Evolutionary conservation across 1,140 invertebrate species (phyloP).

Genomic region (Atopsyche davidsoni): DNA sequence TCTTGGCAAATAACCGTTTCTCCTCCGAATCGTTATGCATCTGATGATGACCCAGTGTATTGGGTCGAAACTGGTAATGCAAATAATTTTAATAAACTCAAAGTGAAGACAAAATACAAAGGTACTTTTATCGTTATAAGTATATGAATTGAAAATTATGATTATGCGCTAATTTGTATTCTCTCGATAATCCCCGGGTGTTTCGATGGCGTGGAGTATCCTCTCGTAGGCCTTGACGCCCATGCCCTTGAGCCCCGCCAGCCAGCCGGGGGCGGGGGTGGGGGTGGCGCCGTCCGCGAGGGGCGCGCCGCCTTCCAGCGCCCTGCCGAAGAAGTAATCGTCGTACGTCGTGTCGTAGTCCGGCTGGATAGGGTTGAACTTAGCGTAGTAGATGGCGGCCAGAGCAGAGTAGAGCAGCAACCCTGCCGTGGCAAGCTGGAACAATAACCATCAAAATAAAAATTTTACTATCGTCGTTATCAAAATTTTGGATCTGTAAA

Average conservation of each 20-base stretch:
- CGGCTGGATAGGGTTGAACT: conserved; percentile 69
- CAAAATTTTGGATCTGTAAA: no score
- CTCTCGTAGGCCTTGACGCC: conserved; percentile 42
- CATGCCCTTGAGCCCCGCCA: conserved; percentile 43
- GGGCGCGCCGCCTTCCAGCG: conserved; percentile 44
- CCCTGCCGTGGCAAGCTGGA: conserved; percentile 67
- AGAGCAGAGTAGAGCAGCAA: conserved; percentile 75
- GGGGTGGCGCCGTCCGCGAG: conserved; percentile 34
- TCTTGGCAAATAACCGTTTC: no score
- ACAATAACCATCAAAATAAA: conserved; percentile 30
- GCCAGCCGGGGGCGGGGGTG: conserved; percentile 37
- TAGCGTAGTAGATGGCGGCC: conserved; percentile 78
- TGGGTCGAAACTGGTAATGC: no score
- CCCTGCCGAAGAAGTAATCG: conserved; percentile 57
- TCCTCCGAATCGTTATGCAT: no score
- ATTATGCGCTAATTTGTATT: conserved; percentile 2
- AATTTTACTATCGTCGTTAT: no score
- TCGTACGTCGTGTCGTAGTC: conserved; percentile 65
- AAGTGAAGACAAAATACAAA: not conserved
- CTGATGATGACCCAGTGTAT: no score
- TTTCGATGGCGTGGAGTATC: conserved; percentile 41
- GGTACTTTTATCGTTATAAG: not conserved
- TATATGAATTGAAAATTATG: not conserved
- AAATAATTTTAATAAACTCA: no score
- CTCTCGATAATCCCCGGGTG: not conserved